Percentiles rank a stretch among this genome's conserved stretches.
Conservation (phyloP, 2,113 vertebrate genomes). For the Thinocorus orbignyianus region DNA sequence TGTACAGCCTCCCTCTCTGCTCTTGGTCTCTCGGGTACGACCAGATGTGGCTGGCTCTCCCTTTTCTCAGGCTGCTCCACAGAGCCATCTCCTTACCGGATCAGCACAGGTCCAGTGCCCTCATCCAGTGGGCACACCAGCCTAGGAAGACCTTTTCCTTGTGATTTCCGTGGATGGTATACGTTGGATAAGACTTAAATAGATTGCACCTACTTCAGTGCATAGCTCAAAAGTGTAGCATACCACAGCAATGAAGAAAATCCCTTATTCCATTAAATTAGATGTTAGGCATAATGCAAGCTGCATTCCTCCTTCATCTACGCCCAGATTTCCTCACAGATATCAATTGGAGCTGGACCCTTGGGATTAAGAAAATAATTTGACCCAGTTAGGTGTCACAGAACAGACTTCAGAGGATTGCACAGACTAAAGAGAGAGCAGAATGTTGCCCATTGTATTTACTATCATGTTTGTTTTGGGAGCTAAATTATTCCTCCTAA, state of each 20-base stretch:
- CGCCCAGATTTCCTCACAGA: neutral
- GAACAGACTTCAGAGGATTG: neutral
- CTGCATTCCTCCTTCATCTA: neutral
- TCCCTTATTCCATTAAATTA: neutral
- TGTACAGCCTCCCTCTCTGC: neutral
- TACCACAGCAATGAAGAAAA: neutral
- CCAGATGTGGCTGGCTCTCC: neutral
- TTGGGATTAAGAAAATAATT: constrained; percentile 22
- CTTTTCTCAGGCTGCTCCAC: neutral
- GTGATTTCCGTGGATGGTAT: neutral
- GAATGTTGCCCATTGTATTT: constrained; percentile 48
- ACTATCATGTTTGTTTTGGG: constrained; percentile 58
- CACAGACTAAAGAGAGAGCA: neutral
- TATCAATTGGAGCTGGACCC: neutral
- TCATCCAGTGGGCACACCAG: neutral
- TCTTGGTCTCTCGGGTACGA: neutral
- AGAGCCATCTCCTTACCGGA: neutral
- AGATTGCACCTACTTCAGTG: neutral
- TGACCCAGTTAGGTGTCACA: neutral
- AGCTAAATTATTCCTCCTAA: constrained; percentile 65
- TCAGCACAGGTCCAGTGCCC: neutral
- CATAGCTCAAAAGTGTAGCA: neutral
- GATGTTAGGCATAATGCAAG: neutral
- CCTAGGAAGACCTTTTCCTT: neutral
- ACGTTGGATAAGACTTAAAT: neutral